Percentiles rank a stretch among this genome's conserved stretches.
phyloP scores from a whole-genome alignment of 1,140 invertebrate genomes.

The Paraescarpia echinospica region DNA sequence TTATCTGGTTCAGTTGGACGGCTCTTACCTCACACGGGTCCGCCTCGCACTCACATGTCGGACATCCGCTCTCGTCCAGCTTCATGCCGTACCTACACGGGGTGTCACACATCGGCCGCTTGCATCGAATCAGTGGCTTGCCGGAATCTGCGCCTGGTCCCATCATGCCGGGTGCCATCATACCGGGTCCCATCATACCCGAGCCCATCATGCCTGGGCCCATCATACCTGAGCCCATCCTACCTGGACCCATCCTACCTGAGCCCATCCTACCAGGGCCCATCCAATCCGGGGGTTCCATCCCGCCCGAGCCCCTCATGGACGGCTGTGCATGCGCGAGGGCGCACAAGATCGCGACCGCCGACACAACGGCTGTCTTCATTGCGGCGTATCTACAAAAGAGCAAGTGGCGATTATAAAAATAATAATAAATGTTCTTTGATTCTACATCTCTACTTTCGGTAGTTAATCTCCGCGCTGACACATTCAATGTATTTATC shows the following conservation, averaged over 20 bases:
- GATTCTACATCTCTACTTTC: no score
- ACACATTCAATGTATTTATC: not conserved
- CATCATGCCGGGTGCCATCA: not conserved
- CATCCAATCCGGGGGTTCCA: not conserved
- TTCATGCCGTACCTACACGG: not conserved
- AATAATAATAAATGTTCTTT: not conserved
- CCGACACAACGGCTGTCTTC: not conserved
- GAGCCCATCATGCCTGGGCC: not conserved
- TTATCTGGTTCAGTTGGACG: not conserved
- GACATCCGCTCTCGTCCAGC: not conserved
- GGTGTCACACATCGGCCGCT: constrained; percentile 15
- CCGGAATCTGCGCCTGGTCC: not conserved
- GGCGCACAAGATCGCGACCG: not conserved
- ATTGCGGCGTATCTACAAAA: not conserved
- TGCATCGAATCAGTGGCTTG: constrained; percentile 20
- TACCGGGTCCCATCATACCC: not conserved
- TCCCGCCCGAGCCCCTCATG: not conserved
- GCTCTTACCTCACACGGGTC: constrained; percentile 20
- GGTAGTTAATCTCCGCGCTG: no score
- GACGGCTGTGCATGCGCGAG: not conserved
- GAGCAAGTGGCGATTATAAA: not conserved
- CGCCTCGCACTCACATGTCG: constrained; percentile 16
- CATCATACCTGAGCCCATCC: not conserved
- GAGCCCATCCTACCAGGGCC: not conserved
- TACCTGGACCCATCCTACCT: not conserved